These are phyloP conservation scores for Odiellus spinosus DNA, from an alignment of 2,888 invertebrate genomes.

Conservation along the genomic window DNA sequence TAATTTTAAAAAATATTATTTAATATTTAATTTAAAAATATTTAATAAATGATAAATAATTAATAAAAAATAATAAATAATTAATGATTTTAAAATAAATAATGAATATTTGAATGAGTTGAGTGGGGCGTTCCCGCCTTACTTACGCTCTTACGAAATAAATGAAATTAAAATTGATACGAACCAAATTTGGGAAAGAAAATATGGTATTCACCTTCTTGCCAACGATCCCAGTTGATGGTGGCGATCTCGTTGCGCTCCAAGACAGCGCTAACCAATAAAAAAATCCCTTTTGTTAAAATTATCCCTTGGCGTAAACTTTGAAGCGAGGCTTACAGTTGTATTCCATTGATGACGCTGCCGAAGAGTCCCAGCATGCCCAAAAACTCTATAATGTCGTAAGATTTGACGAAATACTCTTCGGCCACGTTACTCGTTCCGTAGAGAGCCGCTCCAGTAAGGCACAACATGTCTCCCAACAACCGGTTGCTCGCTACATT, in stretches of 20 bases:
- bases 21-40: too few species aligned
- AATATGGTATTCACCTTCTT: constrained; percentile 25
- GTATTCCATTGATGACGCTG: constrained; percentile 54
- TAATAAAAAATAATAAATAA: too few species aligned
- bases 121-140: too few species aligned
- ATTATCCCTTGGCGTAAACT: too few species aligned
- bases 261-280: constrained; percentile 37
- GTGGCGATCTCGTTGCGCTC: constrained; percentile 51
- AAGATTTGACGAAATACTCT: constrained; percentile 62
- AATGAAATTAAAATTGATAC: too few species aligned
- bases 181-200: too few species aligned
- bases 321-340: constrained; percentile 46
- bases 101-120: too few species aligned
- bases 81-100: too few species aligned
- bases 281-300: background rate
- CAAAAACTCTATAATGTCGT: constrained; percentile 59
- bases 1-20: too few species aligned
- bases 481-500: constrained; percentile 55
- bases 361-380: constrained; percentile 67
- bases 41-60: too few species aligned
- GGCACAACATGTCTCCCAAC: constrained; percentile 64
- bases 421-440: constrained; percentile 61
- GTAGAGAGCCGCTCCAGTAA: constrained; percentile 58
- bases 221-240: constrained; percentile 45
- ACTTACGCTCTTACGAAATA: too few species aligned